Evolutionary conservation across 2,888 invertebrate species (phyloP), one percentile per base, ranked within the genome.

Genomic region (Helobdella robusta): DNA sequence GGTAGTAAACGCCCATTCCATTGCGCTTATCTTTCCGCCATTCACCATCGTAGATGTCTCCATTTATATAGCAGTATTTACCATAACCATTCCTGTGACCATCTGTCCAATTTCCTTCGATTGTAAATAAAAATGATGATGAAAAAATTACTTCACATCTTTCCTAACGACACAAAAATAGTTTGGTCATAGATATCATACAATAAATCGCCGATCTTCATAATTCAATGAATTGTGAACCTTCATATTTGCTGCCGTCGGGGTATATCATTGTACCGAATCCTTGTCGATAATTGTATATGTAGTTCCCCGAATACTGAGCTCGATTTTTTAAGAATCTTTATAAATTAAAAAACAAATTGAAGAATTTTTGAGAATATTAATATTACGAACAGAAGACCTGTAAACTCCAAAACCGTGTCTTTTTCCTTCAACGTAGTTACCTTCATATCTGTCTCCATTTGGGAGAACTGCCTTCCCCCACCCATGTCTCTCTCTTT

Each of bases 381-480:
- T 44, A 46, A 44, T 46, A 20, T 25, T 25, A 25, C 5, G 46
- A 34, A 44, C 3, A 8, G 48, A 40, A 32, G 68, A 79, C 79
- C 77, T 86, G 76, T 92, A 91, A 44, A 88, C 79, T 4, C 91
- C 91, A 69, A 85, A 85, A 0, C 90, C 91, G 74, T 89, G 86
- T n/a, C 91, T 83, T 77, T 85, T 83, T 0, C 91, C 89, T 63
- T 85, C 84, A 66, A 85, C 85, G 79, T 91, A 92, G 74, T 85
- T 83, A 0, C 92, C 92, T 75, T 87, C 86, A 76, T 91, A 92
- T 75, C 88, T 87, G 77, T 92, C 91, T 0, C 87, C 87, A 75
- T 91, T 91, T 0, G 91, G 90, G 36, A 91, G 81, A 46, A 87
- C 83, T 0, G 90, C 87, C 83, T 87, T 88, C 1, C 91, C 91